Percentiles rank a stretch among this genome's conserved stretches.
These are phyloP conservation scores for Hydrotaea diabolus DNA, from an alignment of 2,888 invertebrate species.

Conservation along the genomic window DNA sequence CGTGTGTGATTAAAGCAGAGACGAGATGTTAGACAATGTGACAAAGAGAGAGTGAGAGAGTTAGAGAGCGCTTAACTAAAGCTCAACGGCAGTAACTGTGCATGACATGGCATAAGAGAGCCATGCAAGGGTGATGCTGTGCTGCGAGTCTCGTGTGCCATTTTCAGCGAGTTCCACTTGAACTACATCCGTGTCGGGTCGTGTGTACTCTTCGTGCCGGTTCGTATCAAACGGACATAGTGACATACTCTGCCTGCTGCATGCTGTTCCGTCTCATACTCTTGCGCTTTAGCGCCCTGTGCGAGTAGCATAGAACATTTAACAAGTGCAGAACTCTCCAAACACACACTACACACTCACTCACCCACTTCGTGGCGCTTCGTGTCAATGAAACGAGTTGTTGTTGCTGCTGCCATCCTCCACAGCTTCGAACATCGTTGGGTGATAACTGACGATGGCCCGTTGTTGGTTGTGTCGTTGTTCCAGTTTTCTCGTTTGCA, in stretches of 20 bases:
- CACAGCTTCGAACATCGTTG: constrained; percentile 46
- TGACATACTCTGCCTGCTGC: constrained; percentile 62
- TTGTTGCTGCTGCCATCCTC: background rate
- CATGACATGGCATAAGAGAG: background rate
- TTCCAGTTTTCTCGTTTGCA: constrained; percentile 9
- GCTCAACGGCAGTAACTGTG: too few relatives aligned
- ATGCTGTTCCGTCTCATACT: constrained; percentile 56
- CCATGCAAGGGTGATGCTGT: constrained; percentile 53
- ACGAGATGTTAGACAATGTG: background rate
- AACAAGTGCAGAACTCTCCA: constrained; percentile 38
- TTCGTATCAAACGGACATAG: constrained; percentile 51
- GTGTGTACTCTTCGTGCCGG: constrained; percentile 11
- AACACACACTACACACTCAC: constrained; percentile 41
- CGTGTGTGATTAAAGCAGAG: constrained; percentile 10
- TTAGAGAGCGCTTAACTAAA: background rate
- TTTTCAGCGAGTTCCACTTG: constrained; percentile 39
- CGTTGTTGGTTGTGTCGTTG: constrained; percentile 31
- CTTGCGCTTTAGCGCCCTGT: constrained; percentile 48
- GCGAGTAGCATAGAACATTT: constrained; percentile 35
- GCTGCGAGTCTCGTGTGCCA: background rate
- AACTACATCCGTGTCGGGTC: constrained; percentile 49
- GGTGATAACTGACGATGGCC: constrained; percentile 60
- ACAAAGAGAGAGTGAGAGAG: constrained; percentile 3
- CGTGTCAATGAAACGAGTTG: constrained; percentile 1
- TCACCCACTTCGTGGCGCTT: constrained; percentile 48